phyloP scores from a whole-genome alignment of 2,113 vertebrate species.

The Calidris pugnax region DNA sequence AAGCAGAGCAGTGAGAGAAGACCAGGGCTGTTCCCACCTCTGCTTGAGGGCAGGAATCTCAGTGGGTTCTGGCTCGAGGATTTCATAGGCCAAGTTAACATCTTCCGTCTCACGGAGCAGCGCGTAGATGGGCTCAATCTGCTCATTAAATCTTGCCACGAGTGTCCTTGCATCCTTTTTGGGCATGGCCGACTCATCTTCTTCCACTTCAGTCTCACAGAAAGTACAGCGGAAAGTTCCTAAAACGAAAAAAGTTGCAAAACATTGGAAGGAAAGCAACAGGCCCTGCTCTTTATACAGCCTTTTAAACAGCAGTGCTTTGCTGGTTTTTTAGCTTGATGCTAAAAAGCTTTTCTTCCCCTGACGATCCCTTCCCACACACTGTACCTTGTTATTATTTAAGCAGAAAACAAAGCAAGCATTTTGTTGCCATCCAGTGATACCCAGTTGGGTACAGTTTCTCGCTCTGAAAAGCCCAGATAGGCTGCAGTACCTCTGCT shows the following conservation, averaged over 20 bases:
- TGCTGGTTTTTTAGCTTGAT: not conserved
- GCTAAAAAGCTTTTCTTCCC: not conserved
- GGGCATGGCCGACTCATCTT: constrained; percentile 92
- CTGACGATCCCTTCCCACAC: not conserved
- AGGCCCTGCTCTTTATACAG: not conserved
- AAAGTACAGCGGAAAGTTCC: constrained; percentile 96
- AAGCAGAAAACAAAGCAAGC: not conserved
- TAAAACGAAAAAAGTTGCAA: constrained; percentile 46
- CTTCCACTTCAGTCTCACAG: constrained; percentile 95
- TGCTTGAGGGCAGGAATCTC: constrained; percentile 97
- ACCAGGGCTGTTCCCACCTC: constrained; percentile 73
- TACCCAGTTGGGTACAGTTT: not conserved
- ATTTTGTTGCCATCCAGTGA: not conserved
- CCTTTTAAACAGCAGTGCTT: not conserved
- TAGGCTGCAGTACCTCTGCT: not conserved
- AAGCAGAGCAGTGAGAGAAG: not conserved
- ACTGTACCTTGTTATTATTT: not conserved
- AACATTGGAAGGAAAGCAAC: not conserved
- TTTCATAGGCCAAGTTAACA: constrained; percentile 90
- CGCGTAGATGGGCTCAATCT: constrained; percentile 96
- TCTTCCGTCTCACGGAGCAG: constrained; percentile 94
- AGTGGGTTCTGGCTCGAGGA: constrained; percentile 93
- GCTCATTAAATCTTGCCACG: constrained; percentile 96
- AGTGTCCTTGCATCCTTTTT: constrained; percentile 95
- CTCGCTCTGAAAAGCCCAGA: not conserved